A percentile compares a stretch with the other conserved stretches of the same genome.
phyloP scores from a whole-genome alignment of 1,140 invertebrate species.

The Hycleus phaleratus region DNA sequence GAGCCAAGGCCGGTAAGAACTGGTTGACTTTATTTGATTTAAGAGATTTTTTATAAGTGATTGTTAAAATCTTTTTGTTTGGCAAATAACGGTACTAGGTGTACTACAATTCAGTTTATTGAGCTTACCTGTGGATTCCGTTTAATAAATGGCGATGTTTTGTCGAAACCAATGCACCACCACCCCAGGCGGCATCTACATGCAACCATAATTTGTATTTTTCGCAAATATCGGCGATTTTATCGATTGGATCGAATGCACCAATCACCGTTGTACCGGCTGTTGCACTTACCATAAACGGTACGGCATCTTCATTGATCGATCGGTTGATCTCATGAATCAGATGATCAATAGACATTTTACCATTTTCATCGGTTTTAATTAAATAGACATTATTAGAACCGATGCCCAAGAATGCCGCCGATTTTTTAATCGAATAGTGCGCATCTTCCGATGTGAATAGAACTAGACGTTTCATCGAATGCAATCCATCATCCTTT shows the following conservation, averaged over 20 bases:
- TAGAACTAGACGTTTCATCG: slow-evolving; percentile 59
- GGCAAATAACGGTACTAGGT: too few species aligned
- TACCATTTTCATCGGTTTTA: slow-evolving; percentile 62
- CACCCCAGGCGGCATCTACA: slow-evolving; percentile 92
- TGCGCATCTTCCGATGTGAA: slow-evolving; percentile 89
- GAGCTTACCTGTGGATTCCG: slow-evolving; percentile 62
- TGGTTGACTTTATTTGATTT: too few species aligned
- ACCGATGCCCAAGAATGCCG: slow-evolving; percentile 72
- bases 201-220: slow-evolving; percentile 88
- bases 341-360: slow-evolving; percentile 69
- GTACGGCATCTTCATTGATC: slow-evolving; percentile 58
- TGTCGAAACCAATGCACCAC: slow-evolving; percentile 77
- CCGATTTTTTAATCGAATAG: slow-evolving; percentile 86
- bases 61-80: too few species aligned
- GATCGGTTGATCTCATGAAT: slow-evolving; percentile 59
- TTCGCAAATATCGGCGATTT: slow-evolving; percentile 73
- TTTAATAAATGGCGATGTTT: slow-evolving; percentile 69
- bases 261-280: slow-evolving; percentile 79
- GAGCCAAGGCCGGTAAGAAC: too few species aligned
- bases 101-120: too few species aligned
- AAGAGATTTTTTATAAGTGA: too few species aligned
- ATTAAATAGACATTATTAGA: slow-evolving; percentile 68
- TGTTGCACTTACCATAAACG: slow-evolving; percentile 86
- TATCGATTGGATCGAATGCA: slow-evolving; percentile 80
- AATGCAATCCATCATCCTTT: slow-evolving; percentile 51